phyloP scores from a whole-genome alignment of 2,888 invertebrate genomes.

The Limenitis camilla region DNA sequence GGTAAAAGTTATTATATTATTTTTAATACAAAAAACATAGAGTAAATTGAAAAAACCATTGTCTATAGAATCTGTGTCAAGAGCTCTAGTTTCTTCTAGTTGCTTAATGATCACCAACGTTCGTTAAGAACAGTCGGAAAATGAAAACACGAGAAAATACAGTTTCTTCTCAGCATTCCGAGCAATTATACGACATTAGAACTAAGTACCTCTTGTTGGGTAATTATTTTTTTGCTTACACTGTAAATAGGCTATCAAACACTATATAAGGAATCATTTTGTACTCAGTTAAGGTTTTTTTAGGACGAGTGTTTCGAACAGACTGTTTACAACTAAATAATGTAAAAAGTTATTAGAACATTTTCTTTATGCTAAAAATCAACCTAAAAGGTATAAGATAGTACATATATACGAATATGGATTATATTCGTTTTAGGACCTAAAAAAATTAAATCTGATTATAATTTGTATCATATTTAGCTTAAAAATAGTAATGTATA shows the following conservation, averaged over 20 bases:
- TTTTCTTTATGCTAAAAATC: too few species aligned
- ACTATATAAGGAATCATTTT: too few species aligned
- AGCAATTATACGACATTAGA: background rate
- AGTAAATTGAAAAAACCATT: slow-evolving; percentile 11
- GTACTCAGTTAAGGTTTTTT: background rate
- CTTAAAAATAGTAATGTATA: too few species aligned
- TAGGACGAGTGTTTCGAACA: background rate
- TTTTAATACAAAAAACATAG: too few species aligned
- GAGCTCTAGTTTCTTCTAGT: slow-evolving; percentile 16
- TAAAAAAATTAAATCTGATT: too few species aligned
- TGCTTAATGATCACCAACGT: slow-evolving; percentile 21
- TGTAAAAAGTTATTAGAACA: too few species aligned
- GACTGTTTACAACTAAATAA: background rate
- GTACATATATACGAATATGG: too few species aligned
- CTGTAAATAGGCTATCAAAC: background rate
- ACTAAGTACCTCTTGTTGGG: background rate
- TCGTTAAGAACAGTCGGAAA: slow-evolving; percentile 16
- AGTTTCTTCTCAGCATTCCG: background rate
- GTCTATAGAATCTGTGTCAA: slow-evolving; percentile 20
- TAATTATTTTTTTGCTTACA: background rate
- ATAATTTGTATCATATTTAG: too few species aligned
- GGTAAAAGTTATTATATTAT: too few species aligned
- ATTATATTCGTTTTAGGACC: too few species aligned
- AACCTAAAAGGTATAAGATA: too few species aligned
- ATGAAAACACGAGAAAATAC: slow-evolving; percentile 7